Evolutionary conservation across 2,888 invertebrate species (phyloP), one percentile per base, ranked within the genome.

Genomic region (Ischnura elegans): DNA sequence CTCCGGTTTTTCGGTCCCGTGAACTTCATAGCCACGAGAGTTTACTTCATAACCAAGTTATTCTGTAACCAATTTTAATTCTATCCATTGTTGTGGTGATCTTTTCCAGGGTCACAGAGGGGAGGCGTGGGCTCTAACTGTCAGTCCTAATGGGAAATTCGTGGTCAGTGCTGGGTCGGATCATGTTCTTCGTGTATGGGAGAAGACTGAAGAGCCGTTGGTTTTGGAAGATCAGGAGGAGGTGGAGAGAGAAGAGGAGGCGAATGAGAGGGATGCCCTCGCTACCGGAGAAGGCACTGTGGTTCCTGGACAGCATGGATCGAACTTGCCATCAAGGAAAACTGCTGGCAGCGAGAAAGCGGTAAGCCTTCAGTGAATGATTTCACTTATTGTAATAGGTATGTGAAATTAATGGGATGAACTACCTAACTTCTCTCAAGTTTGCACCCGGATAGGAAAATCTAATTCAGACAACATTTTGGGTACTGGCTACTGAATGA

Each of bases 151-250:
- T 96, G 99, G 99, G 0, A 96, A 97, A 94, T 98, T 97, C 96
- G 97, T 97, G 29, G 97, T 97, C 10, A 97, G 98, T 42, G 98
- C 98, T 95, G 99, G 99, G 47, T 97, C 98, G 0, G 99, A 99
- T 96, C 97, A 97, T 94, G 98, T 99, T 36, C 96, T 99, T 94
- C 97, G 99, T 0, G 96, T 99, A 94, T 99, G 97, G 97, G 97
- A 98, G 96, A 97, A 98, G 95, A 98, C 98, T 0, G 97, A 98
- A 66, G 99, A 99, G 96, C 97, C 98, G 3, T 97, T 99, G 87
- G 98, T 99, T n/a, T 96, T 99, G 21, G 98, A 99, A 95, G 99
- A 99, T 95, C 97, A 98, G 94, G 97, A 98, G 95, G 99, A 99
- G 95, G 97, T 98, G 95, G 98, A 98, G 95, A 95, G 97, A 94